Conservation (phyloP, 1,140 invertebrate genomes). For the Habropoda laboriosa region DNA sequence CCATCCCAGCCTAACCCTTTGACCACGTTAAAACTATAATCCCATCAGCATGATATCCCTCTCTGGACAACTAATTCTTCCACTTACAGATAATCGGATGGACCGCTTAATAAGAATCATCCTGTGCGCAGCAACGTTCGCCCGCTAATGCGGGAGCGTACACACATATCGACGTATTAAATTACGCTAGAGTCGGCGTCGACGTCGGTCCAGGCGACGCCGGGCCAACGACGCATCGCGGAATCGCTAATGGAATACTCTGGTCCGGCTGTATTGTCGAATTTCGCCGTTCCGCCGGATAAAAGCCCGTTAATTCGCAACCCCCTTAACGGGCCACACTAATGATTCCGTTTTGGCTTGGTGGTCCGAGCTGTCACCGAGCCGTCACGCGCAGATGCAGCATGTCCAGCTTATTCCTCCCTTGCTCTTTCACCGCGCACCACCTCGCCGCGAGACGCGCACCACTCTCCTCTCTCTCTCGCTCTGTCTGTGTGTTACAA, state of each 20-base stretch:
- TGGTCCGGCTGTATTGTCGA: conserved; percentile 70
- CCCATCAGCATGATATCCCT: neutral
- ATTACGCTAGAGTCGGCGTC: conserved; percentile 58
- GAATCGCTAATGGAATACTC: conserved; percentile 77
- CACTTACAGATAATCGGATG: conserved; percentile 2
- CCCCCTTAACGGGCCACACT: conserved; percentile 68
- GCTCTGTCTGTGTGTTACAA: conserved; percentile 41
- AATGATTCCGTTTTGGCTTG: conserved; percentile 71
- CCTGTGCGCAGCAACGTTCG: neutral
- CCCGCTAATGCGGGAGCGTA: neutral
- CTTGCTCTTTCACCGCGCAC: conserved; percentile 29
- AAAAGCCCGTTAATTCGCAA: conserved; percentile 69
- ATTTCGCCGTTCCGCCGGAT: conserved; percentile 66
- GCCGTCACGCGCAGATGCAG: conserved; percentile 67
- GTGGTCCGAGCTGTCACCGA: conserved; percentile 64
- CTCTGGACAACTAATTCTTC: neutral
- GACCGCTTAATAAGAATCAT: conserved; percentile 29
- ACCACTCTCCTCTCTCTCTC: neutral
- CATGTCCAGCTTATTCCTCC: conserved; percentile 51
- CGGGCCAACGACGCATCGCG: conserved; percentile 58
- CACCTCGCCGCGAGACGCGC: neutral
- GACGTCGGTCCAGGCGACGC: conserved; percentile 49
- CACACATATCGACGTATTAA: conserved; percentile 63
- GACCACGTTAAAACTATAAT: conserved; percentile 12
- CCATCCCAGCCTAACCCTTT: too few species aligned